Evolutionary conservation across 1,140 invertebrate genomes (phyloP).

Genomic region (Bombus polaris): DNA sequence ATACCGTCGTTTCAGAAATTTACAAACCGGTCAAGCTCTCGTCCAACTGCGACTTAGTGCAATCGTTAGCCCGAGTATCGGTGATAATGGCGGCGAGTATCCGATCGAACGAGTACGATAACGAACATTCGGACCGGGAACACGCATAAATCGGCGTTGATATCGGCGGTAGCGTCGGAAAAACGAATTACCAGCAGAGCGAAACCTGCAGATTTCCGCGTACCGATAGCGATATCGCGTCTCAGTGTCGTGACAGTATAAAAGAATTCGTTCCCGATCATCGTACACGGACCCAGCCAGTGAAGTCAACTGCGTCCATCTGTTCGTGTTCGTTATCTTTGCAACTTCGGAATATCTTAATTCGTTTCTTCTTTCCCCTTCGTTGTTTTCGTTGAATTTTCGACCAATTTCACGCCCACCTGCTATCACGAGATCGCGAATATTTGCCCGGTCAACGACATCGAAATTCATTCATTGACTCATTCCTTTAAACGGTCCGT

Average conservation of each 20-base stretch:
- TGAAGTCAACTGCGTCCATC: neutral
- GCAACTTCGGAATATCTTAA: conserved; percentile 26
- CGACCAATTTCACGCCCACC: conserved; percentile 39
- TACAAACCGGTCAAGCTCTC: conserved; percentile 46
- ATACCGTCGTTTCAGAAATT: conserved; percentile 38
- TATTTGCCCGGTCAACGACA: conserved; percentile 48
- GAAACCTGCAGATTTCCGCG: conserved; percentile 50
- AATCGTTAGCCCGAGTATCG: conserved; percentile 34
- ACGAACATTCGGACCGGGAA: conserved; percentile 1
- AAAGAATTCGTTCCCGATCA: neutral
- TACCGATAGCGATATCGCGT: conserved; percentile 42
- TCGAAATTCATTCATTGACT: conserved; percentile 25
- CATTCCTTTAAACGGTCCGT: neutral
- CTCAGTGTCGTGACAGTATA: conserved; percentile 11
- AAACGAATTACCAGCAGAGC: conserved; percentile 31
- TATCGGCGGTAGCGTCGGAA: conserved; percentile 25
- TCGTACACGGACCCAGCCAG: neutral
- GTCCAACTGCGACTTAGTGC: neutral
- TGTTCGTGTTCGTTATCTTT: conserved; percentile 55
- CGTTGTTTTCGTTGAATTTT: conserved; percentile 10
- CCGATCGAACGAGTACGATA: conserved; percentile 36
- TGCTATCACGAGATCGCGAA: conserved; percentile 28
- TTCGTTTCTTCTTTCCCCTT: neutral
- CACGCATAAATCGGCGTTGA: conserved; percentile 32
- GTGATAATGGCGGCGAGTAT: conserved; percentile 36